Evolutionary conservation across 2,888 invertebrate genomes (phyloP).

Genomic region (Phalera bucephala): DNA sequence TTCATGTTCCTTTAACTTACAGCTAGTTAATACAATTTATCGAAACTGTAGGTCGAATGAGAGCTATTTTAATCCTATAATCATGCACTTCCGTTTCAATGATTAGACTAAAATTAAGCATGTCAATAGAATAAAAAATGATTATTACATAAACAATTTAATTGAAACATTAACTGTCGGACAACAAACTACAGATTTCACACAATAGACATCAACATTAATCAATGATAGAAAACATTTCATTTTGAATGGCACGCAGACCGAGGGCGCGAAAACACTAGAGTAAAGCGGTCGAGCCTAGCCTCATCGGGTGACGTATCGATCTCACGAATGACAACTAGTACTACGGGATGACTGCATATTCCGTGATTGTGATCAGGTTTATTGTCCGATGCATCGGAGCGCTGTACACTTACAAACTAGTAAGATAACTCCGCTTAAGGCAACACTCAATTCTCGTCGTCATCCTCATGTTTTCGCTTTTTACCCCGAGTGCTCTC

Average conservation of each 20-base stretch:
- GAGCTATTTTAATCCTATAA: conserved; percentile 68
- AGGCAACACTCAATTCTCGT: conserved; percentile 80
- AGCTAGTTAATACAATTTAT: conserved; percentile 65
- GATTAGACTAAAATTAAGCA: conserved; percentile 76
- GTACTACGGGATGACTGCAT: conserved; percentile 51
- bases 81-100: conserved; percentile 73
- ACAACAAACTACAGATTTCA: conserved; percentile 79
- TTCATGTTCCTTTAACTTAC: conserved; percentile 52
- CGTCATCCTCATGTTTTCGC: conserved; percentile 83
- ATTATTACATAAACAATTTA: conserved; percentile 80
- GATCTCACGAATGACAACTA: conserved; percentile 72
- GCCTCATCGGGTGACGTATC: conserved; percentile 42
- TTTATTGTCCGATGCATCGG: conserved; percentile 80
- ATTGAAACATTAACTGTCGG: conserved; percentile 77
- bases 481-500: conserved; percentile 84
- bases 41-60: conserved; percentile 61
- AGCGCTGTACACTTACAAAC: conserved; percentile 80
- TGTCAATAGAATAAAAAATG: conserved; percentile 79
- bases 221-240: conserved; percentile 55
- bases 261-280: conserved; percentile 32
- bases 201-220: conserved; percentile 67
- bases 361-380: conserved; percentile 50
- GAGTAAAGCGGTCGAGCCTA: conserved; percentile 39
- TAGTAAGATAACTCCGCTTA: conserved; percentile 77
- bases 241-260: conserved; percentile 33